A percentile compares a stretch with the other conserved stretches of the same genome.
These are phyloP conservation scores for Chitala chitala DNA, from an alignment of 2,113 vertebrate genomes.

Conservation along the genomic window DNA sequence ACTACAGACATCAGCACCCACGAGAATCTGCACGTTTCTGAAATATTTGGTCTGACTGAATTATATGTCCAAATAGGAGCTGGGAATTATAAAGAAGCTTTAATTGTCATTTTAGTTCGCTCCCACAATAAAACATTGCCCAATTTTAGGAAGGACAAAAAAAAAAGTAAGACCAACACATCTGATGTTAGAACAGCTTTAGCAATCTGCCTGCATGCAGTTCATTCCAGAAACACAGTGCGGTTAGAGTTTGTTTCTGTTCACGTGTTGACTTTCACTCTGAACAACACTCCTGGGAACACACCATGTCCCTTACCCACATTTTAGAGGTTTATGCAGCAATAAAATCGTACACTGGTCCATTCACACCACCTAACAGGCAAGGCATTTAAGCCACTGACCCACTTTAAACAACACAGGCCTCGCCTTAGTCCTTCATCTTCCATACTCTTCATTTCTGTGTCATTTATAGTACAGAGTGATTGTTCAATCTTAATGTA, in stretches of 20 bases:
- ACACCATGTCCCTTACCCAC: constrained; percentile 57
- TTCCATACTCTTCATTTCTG: neutral
- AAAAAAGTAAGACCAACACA: neutral
- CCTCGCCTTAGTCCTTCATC: no score
- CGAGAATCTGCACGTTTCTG: no score
- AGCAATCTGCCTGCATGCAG: no score
- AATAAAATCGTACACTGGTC: constrained; percentile 58
- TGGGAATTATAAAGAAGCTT: no score
- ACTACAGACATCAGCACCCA: no score
- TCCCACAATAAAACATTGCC: neutral
- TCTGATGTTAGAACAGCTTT: no score
- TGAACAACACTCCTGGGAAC: constrained; percentile 53
- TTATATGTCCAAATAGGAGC: no score
- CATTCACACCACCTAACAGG: constrained; percentile 53
- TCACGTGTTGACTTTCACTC: constrained; percentile 52
- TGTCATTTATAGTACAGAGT: neutral
- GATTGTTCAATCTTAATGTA: no score
- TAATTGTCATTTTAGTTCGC: no score
- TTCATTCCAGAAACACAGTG: constrained; percentile 43
- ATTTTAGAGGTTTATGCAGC: constrained; percentile 53
- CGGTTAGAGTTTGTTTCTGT: constrained; percentile 36
- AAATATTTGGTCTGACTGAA: no score
- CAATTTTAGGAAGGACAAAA: neutral
- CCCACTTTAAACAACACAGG: constrained; percentile 17
- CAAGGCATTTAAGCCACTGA: constrained; percentile 8